phyloP scores from a whole-genome alignment of 2,113 vertebrate genomes.

The Rhombomys opimus region DNA sequence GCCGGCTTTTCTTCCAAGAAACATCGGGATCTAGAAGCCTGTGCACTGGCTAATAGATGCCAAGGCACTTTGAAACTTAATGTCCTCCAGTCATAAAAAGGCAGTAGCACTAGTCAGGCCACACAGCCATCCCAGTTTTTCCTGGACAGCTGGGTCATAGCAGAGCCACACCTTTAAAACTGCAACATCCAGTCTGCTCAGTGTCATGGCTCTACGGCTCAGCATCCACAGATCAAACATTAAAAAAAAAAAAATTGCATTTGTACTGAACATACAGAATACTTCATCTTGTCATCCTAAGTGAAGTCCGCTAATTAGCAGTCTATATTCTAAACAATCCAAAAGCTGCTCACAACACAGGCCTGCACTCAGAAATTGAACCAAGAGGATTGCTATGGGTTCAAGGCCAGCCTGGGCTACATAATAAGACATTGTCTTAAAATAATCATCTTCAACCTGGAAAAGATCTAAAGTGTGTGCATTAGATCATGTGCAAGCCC shows the following conservation, averaged over 20 bases:
- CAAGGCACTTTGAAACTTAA: not conserved
- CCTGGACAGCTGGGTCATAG: not conserved
- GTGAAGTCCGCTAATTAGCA: not conserved
- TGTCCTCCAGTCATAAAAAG: too few relatives aligned
- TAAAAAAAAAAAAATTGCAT: not conserved
- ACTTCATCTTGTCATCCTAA: not conserved
- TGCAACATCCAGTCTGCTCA: slow-evolving; percentile 31
- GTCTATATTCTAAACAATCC: not conserved
- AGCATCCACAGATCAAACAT: not conserved
- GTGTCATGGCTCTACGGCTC: too few relatives aligned
- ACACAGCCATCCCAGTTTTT: too few relatives aligned
- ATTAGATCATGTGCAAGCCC: not conserved
- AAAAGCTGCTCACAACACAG: not conserved
- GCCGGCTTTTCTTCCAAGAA: slow-evolving; percentile 37
- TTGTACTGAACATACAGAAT: not conserved
- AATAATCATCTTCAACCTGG: not conserved
- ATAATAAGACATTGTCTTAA: not conserved
- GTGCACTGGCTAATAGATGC: not conserved
- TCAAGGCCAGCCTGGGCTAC: not conserved
- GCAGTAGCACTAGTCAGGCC: too few relatives aligned
- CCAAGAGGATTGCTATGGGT: not conserved
- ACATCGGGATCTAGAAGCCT: not conserved
- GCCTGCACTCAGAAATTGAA: not conserved
- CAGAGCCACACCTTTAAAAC: not conserved
- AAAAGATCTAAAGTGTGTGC: not conserved